These are phyloP conservation scores for Pachyramphus minor DNA, from an alignment of 2,113 vertebrate species.

Conservation along the genomic window DNA sequence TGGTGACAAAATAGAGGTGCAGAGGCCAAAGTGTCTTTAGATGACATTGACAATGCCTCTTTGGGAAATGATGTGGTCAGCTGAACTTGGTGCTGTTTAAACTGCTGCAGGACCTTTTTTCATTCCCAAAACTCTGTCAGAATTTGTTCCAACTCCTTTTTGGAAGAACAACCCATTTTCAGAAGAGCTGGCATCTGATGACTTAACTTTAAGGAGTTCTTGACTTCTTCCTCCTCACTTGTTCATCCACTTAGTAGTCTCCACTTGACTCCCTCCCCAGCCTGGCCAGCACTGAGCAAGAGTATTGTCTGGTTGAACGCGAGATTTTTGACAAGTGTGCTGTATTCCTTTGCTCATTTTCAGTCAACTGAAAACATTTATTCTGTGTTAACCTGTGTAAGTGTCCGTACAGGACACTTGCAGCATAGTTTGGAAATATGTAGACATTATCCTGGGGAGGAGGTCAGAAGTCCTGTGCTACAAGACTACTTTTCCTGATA, in stretches of 20 bases:
- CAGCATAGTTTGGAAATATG: accelerated
- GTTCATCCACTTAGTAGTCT: background rate
- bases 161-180: background rate
- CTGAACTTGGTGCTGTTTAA: background rate
- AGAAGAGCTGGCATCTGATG: background rate
- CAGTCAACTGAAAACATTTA: background rate
- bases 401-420: background rate
- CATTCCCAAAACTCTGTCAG: background rate
- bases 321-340: background rate
- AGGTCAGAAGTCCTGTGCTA: background rate
- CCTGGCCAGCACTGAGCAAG: background rate
- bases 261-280: background rate
- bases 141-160: background rate
- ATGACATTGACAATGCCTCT: background rate
- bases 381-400: background rate
- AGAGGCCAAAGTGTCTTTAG: background rate
- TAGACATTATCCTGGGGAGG: background rate
- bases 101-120: background rate
- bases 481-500: no score
- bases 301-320: background rate
- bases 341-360: background rate
- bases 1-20: background rate
- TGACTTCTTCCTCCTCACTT: background rate
- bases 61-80: background rate
- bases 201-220: background rate